Base-by-base conservation (phyloP, 1,140 invertebrate genomes). In the Camponotus vicinus region DNA sequence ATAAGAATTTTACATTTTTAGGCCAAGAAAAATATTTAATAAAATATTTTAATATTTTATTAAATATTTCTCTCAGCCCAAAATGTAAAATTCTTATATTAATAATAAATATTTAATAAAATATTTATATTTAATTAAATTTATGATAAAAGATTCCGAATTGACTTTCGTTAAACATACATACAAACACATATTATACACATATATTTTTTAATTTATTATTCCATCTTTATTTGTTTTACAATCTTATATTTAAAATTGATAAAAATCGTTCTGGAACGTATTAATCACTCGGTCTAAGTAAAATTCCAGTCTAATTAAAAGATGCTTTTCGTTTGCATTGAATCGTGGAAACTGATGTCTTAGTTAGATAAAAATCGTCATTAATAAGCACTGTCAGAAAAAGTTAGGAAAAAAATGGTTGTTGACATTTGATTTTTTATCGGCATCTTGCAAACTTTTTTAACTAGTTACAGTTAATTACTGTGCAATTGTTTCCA, bases 381-480 rank as follows among this genome's bases (percentile, higher is more conserved):
- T 40, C 40, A 15, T 15, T 71, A 61, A 82, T 82, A 82, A 71
- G 21, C 52, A 18, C 27, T 55, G 40, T 71, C 11, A 21, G 34
- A 40, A 71, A 37, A 71, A 82, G 32, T 27, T 18, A 61, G 40
- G 15, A 59, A 45, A 59, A 6, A 71, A 61, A 9, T 37, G 18
- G 15, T 34, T 63, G 73, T 27, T 86, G 55, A 88, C 34, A 45
- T 71, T 87, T 78, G 76, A 89, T 89, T 27, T 27, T 27, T 27
- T 34, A 73, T 73, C 71, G 77, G 40, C 21, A 66, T 69, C 49
- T 66, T 61, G 75, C 61, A 73, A 71, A 85, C 40, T 70, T 75
- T 90, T 87, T 90, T 89, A 89, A 89, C 79, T 79, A 90, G 79
- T 80, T 88, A 57, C 59, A 86, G 49, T 90, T 89, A 90, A 89